These are phyloP conservation scores for Pelodiscus sinensis DNA, from an alignment of 2,113 vertebrate species.

Conservation along the genomic window DNA sequence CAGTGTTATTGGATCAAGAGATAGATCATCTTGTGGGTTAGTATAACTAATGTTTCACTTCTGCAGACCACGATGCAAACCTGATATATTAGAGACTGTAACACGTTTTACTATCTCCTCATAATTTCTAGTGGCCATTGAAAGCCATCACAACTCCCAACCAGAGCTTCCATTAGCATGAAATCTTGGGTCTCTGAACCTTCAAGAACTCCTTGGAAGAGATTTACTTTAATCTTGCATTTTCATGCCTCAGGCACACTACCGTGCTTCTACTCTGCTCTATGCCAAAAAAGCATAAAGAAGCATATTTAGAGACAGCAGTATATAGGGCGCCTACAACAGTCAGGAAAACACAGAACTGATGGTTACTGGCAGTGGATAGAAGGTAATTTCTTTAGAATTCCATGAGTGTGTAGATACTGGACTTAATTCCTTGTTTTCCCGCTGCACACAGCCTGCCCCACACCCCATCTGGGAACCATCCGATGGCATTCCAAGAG, in stretches of 20 bases:
- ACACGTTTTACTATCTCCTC: too few relatives aligned
- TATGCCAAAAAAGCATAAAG: background rate
- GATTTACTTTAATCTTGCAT: background rate
- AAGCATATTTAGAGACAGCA: background rate
- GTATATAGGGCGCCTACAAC: background rate
- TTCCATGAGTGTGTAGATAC: fast-evolving
- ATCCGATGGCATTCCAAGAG: too few relatives aligned
- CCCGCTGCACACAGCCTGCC: background rate
- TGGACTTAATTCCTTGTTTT: background rate
- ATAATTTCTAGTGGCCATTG: background rate
- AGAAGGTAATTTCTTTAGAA: background rate
- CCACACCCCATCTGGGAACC: background rate
- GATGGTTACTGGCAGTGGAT: fast-evolving
- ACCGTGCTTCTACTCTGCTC: fast-evolving
- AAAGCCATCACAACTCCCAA: background rate
- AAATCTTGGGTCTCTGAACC: background rate
- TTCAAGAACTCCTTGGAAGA: background rate
- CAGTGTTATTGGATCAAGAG: background rate
- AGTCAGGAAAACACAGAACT: background rate
- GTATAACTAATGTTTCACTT: background rate
- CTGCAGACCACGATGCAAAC: background rate
- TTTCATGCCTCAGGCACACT: background rate
- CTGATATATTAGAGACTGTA: background rate
- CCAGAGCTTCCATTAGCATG: background rate
- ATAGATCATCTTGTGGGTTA: background rate